Conservation (phyloP, 2,797 vertebrate species). For the Rhinatrema bivittatum region DNA sequence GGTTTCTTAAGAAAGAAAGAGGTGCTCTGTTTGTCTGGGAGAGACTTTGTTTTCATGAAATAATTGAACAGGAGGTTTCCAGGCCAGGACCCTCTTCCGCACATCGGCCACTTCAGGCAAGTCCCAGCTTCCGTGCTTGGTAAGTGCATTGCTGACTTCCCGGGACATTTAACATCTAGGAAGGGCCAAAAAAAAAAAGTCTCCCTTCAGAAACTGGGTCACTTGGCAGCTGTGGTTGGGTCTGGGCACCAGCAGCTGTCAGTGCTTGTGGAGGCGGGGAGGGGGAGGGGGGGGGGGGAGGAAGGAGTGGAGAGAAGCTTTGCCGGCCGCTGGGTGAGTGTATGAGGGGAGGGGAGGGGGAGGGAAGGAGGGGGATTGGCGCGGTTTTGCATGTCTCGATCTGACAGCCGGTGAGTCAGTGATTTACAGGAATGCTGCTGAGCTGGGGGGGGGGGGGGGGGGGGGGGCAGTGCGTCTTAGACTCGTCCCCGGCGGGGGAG, state of each 20-base stretch:
- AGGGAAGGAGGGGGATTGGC: no score
- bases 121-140: neutral
- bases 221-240: neutral
- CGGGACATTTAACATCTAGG: neutral
- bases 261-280: accelerated
- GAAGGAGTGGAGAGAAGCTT: neutral
- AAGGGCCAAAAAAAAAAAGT: neutral
- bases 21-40: no score
- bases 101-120: no score
- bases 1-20: no score
- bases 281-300: neutral
- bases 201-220: neutral
- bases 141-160: neutral
- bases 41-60: no score
- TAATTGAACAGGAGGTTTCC: no score
- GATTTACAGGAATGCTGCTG: conserved; percentile 53
- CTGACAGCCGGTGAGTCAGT: conserved; percentile 33
- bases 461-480: conserved; percentile 42
- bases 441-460: conserved; percentile 57
- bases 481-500: conserved; percentile 3
- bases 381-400: conserved; percentile 46
- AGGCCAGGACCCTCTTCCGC: no score
- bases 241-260: neutral
- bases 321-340: no score
- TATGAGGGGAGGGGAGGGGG: neutral